Conservation (phyloP, 2,797 vertebrate species). For the Masticophis lateralis region DNA sequence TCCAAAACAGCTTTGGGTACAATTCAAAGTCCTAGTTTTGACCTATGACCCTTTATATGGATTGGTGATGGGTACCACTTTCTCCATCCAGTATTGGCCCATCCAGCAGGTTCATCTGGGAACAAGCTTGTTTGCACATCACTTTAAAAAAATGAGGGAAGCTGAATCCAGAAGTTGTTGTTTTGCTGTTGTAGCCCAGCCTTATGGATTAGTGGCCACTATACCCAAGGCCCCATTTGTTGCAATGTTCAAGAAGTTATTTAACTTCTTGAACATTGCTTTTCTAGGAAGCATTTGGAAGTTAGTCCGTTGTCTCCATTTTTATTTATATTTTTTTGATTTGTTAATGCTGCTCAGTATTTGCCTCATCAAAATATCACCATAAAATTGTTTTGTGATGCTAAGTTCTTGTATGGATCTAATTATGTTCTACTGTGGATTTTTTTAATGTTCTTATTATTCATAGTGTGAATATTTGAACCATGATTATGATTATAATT, state of each 20-base stretch:
- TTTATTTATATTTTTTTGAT: background rate
- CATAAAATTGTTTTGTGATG: background rate
- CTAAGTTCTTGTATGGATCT: background rate
- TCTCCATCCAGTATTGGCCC: background rate
- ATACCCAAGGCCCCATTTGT: background rate
- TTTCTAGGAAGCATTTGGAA: background rate
- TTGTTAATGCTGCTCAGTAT: background rate
- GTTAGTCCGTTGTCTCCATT: background rate
- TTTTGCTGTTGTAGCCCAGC: background rate
- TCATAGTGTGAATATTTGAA: background rate
- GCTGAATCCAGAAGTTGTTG: background rate
- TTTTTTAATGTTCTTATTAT: background rate
- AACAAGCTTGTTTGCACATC: background rate
- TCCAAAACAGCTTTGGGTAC: background rate
- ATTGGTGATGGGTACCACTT: background rate
- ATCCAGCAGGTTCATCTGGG: background rate
- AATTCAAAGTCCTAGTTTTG: background rate
- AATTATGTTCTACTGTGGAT: background rate
- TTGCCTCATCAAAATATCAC: background rate
- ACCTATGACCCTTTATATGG: background rate
- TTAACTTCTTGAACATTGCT: too few relatives aligned
- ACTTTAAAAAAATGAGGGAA: background rate
- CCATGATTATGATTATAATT: background rate
- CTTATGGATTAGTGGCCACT: background rate
- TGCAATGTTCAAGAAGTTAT: background rate